Conservation (phyloP, 2,113 vertebrate genomes). For the Rhynchopsitta pachyrhyncha region DNA sequence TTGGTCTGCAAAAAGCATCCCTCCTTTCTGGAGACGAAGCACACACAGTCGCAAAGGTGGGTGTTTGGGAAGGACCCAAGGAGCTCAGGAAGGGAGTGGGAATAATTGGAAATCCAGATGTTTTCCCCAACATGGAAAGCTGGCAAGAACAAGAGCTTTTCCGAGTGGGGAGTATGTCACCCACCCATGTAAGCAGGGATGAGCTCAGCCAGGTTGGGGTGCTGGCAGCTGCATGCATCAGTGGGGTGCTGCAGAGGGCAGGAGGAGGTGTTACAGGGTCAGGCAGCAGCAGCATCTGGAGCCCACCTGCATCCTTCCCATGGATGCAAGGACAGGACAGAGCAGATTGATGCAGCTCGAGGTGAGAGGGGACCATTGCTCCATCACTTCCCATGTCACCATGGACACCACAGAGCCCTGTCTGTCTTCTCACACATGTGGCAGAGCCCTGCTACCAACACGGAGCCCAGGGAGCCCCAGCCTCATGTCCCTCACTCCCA, state of each 20-base stretch:
- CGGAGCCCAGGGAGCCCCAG: background rate
- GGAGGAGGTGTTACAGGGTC: background rate
- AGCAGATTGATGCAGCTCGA: background rate
- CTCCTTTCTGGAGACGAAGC: background rate
- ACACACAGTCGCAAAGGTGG: background rate
- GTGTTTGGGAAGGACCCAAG: background rate
- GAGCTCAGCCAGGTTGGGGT: background rate
- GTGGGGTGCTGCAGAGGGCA: background rate
- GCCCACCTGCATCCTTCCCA: background rate
- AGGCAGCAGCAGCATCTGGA: background rate
- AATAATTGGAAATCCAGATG: constrained; percentile 23
- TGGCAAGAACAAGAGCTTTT: background rate
- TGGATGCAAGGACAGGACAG: fast-evolving
- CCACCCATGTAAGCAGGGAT: background rate
- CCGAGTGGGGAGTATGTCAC: background rate
- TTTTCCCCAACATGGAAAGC: background rate
- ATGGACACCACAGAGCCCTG: background rate
- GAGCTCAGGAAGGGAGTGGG: background rate
- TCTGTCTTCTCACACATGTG: background rate
- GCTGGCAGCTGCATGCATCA: background rate
- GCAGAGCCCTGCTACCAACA: background rate
- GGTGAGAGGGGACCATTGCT: background rate
- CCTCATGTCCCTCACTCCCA: background rate
- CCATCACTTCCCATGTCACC: background rate
- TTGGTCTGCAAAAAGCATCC: background rate